Conservation (phyloP, 2,888 invertebrate genomes). For the Ormyrus thymus region DNA sequence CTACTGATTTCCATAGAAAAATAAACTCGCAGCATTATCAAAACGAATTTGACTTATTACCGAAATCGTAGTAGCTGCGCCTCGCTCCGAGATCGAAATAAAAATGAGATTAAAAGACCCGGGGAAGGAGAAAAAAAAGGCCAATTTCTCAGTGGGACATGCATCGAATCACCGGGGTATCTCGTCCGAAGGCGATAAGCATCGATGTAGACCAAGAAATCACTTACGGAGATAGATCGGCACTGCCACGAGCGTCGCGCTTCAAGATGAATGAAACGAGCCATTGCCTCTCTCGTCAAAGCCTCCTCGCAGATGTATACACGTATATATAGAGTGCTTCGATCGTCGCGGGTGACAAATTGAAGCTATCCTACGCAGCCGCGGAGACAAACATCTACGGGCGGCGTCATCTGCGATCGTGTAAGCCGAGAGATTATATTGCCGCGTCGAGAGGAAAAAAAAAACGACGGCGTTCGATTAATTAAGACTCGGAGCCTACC, state of each 20-base stretch:
- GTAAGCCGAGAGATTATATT: not conserved
- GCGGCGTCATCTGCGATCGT: no score
- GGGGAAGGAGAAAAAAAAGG: no score
- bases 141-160: no score
- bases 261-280: not conserved
- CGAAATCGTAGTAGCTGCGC: no score
- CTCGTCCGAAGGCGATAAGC: not conserved
- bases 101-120: no score
- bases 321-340: not conserved
- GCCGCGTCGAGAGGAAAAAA: not conserved
- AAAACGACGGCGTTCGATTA: no score
- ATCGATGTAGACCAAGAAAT: constrained; percentile 27
- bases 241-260: not conserved
- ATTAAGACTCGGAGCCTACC: not conserved
- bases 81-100: no score
- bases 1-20: no score
- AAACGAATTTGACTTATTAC: no score
- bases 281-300: not conserved
- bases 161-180: no score
- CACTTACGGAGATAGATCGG: not conserved
- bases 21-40: no score
- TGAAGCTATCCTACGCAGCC: not conserved
- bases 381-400: not conserved
- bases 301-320: not conserved
- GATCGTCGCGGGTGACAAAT: constrained; percentile 15